A percentile compares a stretch with the other conserved stretches of the same genome.
Conservation (phyloP, 2,113 vertebrate genomes). For the Oreotrochilus melanogaster region DNA sequence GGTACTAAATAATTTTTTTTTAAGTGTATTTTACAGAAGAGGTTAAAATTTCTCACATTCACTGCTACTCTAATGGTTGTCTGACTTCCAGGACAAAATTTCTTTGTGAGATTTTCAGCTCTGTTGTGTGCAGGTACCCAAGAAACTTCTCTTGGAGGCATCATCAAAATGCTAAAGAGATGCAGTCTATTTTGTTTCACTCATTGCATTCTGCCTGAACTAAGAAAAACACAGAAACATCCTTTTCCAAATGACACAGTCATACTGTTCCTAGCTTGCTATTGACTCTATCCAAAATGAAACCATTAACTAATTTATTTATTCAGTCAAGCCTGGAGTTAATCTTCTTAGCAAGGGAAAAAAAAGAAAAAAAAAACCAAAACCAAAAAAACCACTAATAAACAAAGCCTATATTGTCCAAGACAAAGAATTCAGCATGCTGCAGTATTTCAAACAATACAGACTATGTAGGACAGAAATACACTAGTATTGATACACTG, state of each 20-base stretch:
- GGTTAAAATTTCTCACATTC: neutral
- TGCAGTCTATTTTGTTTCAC: neutral
- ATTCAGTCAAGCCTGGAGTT: neutral
- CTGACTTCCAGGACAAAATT: neutral
- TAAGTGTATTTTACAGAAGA: neutral
- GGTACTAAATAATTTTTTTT: neutral
- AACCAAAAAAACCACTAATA: neutral
- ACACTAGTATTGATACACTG: too few relatives aligned
- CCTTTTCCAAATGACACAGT: neutral
- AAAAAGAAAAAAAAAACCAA: neutral
- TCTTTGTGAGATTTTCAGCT: neutral
- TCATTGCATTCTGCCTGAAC: neutral
- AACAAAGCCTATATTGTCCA: neutral
- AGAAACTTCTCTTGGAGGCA: neutral
- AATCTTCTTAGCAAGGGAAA: neutral
- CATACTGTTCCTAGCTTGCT: neutral
- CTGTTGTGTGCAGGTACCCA: neutral
- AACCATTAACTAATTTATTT: constrained; percentile 22
- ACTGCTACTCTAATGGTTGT: neutral
- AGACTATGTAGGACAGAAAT: neutral
- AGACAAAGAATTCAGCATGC: neutral
- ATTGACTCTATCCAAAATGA: neutral
- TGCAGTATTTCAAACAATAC: neutral
- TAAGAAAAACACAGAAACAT: neutral
- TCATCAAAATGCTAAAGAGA: neutral